phyloP scores from a whole-genome alignment of 2,113 vertebrate genomes.

The Pithys albifrons region DNA sequence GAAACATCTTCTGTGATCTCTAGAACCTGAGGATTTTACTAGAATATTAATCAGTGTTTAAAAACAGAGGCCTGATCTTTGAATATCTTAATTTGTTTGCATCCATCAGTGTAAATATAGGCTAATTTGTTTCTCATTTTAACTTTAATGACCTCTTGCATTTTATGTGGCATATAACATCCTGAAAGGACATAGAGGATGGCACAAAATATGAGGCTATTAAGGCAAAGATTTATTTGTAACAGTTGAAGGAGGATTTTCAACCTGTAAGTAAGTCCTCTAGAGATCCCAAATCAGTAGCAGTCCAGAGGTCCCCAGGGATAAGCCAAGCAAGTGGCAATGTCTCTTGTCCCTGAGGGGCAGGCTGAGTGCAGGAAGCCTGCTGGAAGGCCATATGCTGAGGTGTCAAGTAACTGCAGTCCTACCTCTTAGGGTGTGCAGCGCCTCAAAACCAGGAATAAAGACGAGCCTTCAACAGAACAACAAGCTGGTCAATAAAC shows the following conservation, averaged over 20 bases:
- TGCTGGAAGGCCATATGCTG: accelerated
- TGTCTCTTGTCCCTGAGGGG: accelerated
- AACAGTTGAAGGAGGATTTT: not conserved
- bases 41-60: not conserved
- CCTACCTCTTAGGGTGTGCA: not conserved
- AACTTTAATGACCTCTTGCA: not conserved
- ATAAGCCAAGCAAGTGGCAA: accelerated
- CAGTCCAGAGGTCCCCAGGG: not conserved
- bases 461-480: not conserved
- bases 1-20: not conserved
- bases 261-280: not conserved
- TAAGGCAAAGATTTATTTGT: constrained; percentile 31
- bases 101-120: not conserved
- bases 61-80: not conserved
- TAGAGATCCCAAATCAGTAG: not conserved
- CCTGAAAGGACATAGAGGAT: constrained; percentile 1
- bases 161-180: constrained; percentile 22
- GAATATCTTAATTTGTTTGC: constrained; percentile 1
- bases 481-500: not conserved
- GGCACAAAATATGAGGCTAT: not conserved
- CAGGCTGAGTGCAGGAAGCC: not conserved
- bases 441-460: not conserved
- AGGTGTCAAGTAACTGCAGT: not conserved
- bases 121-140: constrained; percentile 30
- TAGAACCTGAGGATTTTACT: not conserved